Percentiles rank a stretch among this genome's conserved stretches.
Evolutionary conservation across 1,140 invertebrate genomes (phyloP).

Genomic region (Antheraea mylitta): DNA sequence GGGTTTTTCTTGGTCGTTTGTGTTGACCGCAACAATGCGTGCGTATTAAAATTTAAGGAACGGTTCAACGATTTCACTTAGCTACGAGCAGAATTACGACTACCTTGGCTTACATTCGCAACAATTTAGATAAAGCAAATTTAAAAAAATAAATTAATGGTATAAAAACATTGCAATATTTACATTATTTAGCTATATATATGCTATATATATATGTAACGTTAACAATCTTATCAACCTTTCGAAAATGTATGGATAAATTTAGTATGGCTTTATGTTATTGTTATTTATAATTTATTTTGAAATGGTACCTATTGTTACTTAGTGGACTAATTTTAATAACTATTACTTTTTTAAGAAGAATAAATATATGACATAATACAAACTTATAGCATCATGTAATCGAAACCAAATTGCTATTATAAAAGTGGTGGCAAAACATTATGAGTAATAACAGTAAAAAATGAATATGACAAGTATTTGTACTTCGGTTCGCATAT

Average conservation of each 20-base stretch:
- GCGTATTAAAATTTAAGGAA: background rate
- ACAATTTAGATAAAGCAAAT: slow-evolving; percentile 28
- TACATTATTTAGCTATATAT: slow-evolving; percentile 37
- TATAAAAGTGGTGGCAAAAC: no score
- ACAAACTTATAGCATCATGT: no score
- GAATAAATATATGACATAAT: no score
- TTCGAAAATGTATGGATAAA: slow-evolving; percentile 18
- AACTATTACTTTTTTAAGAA: no score
- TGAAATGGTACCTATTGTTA: background rate
- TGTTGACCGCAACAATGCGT: background rate
- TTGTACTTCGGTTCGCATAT: no score
- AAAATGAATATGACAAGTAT: no score
- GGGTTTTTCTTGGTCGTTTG: background rate
- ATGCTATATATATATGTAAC: slow-evolving; percentile 11
- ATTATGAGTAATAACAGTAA: no score
- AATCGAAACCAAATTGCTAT: no score
- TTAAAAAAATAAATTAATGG: slow-evolving; percentile 26
- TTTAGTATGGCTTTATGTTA: background rate
- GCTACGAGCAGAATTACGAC: background rate
- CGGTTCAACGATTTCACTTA: background rate
- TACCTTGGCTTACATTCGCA: slow-evolving; percentile 38
- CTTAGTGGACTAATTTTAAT: no score
- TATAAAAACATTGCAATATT: slow-evolving; percentile 36
- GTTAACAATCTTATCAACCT: slow-evolving; percentile 38
- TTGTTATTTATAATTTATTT: background rate